phyloP scores from a whole-genome alignment of 2,888 invertebrate genomes.

The Mythimna vitellina region DNA sequence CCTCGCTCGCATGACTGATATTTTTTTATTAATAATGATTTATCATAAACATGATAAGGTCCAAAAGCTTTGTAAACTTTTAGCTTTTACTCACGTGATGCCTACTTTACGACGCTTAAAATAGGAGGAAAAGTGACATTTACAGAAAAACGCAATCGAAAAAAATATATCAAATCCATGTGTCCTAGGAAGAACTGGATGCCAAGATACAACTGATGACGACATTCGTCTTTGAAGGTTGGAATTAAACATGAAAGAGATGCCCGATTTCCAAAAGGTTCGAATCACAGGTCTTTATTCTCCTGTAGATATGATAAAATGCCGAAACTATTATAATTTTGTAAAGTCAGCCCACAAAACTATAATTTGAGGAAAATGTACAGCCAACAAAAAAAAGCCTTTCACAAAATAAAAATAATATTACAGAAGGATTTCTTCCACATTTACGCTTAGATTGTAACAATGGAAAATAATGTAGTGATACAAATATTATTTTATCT shows the following conservation, averaged over 20 bases:
- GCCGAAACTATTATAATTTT: slow-evolving; percentile 6
- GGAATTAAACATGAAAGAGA: not conserved
- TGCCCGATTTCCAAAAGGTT: not conserved
- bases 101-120: no score
- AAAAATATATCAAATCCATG: no score
- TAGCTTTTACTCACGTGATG: no score
- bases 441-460: slow-evolving; percentile 15
- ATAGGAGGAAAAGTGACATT: not conserved
- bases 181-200: not conserved
- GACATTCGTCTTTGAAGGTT: not conserved
- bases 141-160: not conserved
- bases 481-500: slow-evolving; percentile 15
- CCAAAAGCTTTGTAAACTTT: no score
- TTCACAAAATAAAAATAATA: slow-evolving; percentile 33
- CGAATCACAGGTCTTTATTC: not conserved
- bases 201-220: not conserved
- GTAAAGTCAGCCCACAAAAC: slow-evolving; percentile 32
- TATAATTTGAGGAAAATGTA: slow-evolving; percentile 38
- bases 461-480: slow-evolving; percentile 25
- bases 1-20: no score
- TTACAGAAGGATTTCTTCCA: not conserved
- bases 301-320: not conserved
- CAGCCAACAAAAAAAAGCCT: slow-evolving; percentile 19
- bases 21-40: no score
- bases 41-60: no score